phyloP scores from a whole-genome alignment of 1,140 invertebrate species.

The Stenopsyche tienmushanensis region DNA sequence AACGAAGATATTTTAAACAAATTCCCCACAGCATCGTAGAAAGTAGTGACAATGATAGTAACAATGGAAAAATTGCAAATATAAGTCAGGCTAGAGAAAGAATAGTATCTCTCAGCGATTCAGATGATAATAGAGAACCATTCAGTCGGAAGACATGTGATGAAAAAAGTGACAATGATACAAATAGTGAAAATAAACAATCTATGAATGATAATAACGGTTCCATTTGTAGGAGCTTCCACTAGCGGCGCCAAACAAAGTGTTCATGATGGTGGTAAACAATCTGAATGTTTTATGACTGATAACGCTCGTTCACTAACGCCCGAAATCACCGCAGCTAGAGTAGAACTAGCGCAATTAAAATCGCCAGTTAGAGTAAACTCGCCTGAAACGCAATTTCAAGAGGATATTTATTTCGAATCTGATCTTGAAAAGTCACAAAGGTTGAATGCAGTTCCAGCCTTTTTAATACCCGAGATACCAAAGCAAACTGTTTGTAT shows the following conservation, averaged over 20 bases:
- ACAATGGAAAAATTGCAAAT: neutral
- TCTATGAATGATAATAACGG: constrained; percentile 9
- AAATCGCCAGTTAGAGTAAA: constrained; percentile 10
- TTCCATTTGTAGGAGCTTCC: constrained; percentile 20
- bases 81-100: neutral
- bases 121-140: constrained; percentile 48
- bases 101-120: neutral
- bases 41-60: constrained; percentile 12
- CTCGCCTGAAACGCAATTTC: constrained; percentile 15
- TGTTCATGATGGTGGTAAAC: constrained; percentile 16
- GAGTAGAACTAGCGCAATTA: constrained; percentile 12
- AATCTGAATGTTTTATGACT: constrained; percentile 24
- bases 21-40: neutral
- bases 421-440: constrained; percentile 1
- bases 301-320: constrained; percentile 28
- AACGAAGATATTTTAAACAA: constrained; percentile 3
- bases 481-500: constrained; percentile 24
- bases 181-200: constrained; percentile 10
- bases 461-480: constrained; percentile 26
- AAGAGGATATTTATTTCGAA: constrained; percentile 36
- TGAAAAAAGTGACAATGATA: constrained; percentile 16
- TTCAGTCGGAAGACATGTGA: constrained; percentile 29
- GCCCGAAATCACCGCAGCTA: constrained; percentile 18
- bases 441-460: neutral
- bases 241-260: constrained; percentile 21